Evolutionary conservation across 2,888 invertebrate genomes (phyloP).

Genomic region (Augochlorella aurata): DNA sequence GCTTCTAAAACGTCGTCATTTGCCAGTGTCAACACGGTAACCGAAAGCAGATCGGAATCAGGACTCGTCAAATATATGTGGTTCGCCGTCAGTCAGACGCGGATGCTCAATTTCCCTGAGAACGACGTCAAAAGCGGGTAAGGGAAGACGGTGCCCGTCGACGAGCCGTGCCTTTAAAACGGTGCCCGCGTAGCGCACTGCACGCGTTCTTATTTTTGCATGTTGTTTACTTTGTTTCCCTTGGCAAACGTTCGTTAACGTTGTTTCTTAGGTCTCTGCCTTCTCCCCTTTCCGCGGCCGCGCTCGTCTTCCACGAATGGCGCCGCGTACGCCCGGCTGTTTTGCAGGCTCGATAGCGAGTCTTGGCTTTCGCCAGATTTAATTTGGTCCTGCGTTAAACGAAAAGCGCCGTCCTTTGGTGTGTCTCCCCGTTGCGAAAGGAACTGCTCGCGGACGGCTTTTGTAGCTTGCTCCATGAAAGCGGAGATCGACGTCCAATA

Average conservation of each 20-base stretch:
- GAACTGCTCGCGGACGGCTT: not conserved
- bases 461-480: not conserved
- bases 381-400: conserved; percentile 16
- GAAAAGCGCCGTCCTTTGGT: not conserved
- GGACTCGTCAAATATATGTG: not conserved
- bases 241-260: conserved; percentile 30
- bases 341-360: not conserved
- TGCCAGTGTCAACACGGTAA: not conserved
- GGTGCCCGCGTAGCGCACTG: not conserved
- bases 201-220: conserved; percentile 10
- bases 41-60: not conserved
- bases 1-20: not conserved
- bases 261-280: conserved; percentile 12
- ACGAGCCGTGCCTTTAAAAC: not conserved
- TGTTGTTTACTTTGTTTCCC: conserved; percentile 21
- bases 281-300: conserved; percentile 3
- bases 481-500: not conserved
- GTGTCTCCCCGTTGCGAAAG: not conserved
- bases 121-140: not conserved
- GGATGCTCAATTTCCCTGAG: not conserved
- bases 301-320: not conserved
- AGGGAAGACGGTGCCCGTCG: not conserved
- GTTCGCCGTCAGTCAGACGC: not conserved
- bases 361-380: conserved; percentile 17
- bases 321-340: not conserved